Base-by-base conservation (phyloP, 2,113 vertebrate species). In the Phalacrocorax pelagicus region DNA sequence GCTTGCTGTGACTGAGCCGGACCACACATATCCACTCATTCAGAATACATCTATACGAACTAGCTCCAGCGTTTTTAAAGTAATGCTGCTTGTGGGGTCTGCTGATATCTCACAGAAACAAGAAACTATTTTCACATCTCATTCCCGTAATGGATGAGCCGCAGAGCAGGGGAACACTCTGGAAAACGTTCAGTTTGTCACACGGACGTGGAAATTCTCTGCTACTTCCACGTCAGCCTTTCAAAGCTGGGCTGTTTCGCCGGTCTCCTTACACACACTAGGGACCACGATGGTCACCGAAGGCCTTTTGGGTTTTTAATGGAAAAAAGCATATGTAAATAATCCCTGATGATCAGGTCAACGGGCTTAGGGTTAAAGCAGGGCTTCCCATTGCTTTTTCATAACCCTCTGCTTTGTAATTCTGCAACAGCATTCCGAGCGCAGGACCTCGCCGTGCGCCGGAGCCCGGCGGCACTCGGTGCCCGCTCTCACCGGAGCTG, bases 41-140 rank as follows among this genome's bases (percentile, higher is more conserved):
- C 95, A 58, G 81, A 92, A 55, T 34, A 42, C 90, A 87, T 81
- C 95, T 70, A 40, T 61, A 92, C 47, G 42, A 85, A 95, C 20
- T 1, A 5, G 71, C 67, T 89, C 92, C 44, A 2, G 92, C 46
- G 17, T 49, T 94, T 95, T 81, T 70, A 90, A 95, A 96, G 95
- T 52, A 72, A 92, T 34, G 26, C 97, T 86, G 96, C 97, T 91
- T 92, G 97, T 95, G 97, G 93, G 83, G 94, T 90, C 96, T 59
- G 95, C 91, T 84, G 92, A 27, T 94, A 96, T 57, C 96, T 91
- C 90, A 38, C 36, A 84, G 92, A 82, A 92, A 92, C 83, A 32
- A 78, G 93, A 78, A 74, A 94, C 80, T 89, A 57, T 63, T 82
- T 95, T 92, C 96, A 47, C 91, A 66, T 94, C 91, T 80, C 95